Evolutionary conservation across 1,140 invertebrate genomes (phyloP), one percentile per base, ranked within the genome.

Genomic region (Glomeris maerens): DNA sequence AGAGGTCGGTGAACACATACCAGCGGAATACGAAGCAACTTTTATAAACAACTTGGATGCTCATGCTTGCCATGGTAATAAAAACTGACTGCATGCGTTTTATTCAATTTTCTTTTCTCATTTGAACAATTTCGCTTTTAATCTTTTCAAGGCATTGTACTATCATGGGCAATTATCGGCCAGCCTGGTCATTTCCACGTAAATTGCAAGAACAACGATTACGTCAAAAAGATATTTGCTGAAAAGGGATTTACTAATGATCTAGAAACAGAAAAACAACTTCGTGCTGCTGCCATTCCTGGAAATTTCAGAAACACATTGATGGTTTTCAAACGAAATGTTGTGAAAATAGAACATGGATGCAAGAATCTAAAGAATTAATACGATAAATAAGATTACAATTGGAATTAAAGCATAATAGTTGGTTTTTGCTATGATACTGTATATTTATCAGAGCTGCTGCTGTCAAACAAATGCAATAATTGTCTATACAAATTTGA

Each of bases 1-100:
- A 13, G 53, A 55, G 50, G 50, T 52, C 13, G 53, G 53, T 10
- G 53, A 55, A 46, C 53, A 55, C 45, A 55, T 55, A 14, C 44
- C 29, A n/a, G 14, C 3, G 2, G n/a, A 38, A 10, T 42, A 47
- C 27, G 53, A 55, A 29, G 27, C 29, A 5, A 36, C 27, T 14
- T 55, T 55, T 27, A 5, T 55, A 25, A 41, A 47, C 13, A 47
- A 47, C 23, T 7, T 47, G 22, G 41, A 31, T 21, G 28, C 22
- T 2, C 53, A 55, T 42, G 50, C 42, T 14, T 40, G 50, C 23
- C 22, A 47, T 52, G 53, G 53, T 52, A 40, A 42, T 5, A n/a
- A n/a, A n/a, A n/a, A n/a, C n/a, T n/a, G n/a, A n/a, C n/a, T n/a
- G n/a, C n/a, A n/a, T n/a, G n/a, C n/a, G n/a, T n/a, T n/a, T n/a